Base-by-base conservation (phyloP, 2,888 invertebrate genomes). In the Hypselothyrea guttata region DNA sequence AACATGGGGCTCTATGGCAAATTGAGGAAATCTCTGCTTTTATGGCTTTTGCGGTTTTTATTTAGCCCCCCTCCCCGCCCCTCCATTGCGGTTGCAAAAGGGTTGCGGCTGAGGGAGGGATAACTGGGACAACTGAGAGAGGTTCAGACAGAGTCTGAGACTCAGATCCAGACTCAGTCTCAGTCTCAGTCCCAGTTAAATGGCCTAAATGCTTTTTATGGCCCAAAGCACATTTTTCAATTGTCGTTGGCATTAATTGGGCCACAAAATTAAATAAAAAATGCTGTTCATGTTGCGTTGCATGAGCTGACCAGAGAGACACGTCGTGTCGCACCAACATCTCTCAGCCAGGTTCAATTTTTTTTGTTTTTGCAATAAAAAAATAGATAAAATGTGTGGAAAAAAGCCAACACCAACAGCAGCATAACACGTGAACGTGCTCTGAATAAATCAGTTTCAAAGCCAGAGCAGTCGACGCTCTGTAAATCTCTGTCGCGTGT, bases 171-270 rank as follows among this genome's bases (percentile, higher is more conserved):
- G n/a, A 30, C n/a, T 13, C 15, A 28, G 15, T 0, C 13, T 16
- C 15, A 11, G 53, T 11, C 28, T 41, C 12, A 33, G 35, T 47
- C 47, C 46, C 34, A 49, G 49, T 52, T 60, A 47, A 69, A 60
- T 70, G 71, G 68, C 79, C 73, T 82, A 82, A 77, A 83, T 84
- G 75, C 56, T 77, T 81, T 73, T 84, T 81, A 71, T 81, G 74
- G 74, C 56, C 65, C 22, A 22, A 60, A 58, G 71, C 71, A 58
- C 70, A 82, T 62, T 69, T 67, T 60, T 72, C 84, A 84, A 81
- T 78, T 84, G 82, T 73, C 63, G 60, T 59, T 74, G 22, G 12
- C 22, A 34, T 83, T 85, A 81, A 81, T 81, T 81, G 85, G 81
- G 65, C 63, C 85, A 82, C 61, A 66, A 78, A 84, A 81, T 76